Evolutionary conservation across 2,113 vertebrate species (phyloP).

Genomic region (Struthidea cinerea): DNA sequence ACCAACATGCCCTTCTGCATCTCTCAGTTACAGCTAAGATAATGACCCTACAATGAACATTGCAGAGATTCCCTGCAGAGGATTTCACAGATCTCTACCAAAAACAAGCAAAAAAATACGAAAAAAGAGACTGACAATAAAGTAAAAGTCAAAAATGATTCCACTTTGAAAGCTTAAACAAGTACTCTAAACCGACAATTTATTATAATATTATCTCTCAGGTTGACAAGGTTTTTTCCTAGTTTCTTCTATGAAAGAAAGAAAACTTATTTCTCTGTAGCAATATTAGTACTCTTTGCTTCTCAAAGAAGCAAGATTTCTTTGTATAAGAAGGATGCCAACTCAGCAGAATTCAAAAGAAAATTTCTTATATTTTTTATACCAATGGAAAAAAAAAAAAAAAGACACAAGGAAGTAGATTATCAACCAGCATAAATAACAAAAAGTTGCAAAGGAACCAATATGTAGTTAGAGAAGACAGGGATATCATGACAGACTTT

Average conservation of each 20-base stretch:
- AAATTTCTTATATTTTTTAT: not conserved
- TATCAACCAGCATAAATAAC: not conserved
- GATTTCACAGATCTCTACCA: not conserved
- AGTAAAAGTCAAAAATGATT: not conserved
- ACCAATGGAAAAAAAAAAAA: not conserved
- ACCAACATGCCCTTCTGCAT: fast-evolving
- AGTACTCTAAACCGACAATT: not conserved
- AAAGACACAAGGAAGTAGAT: not conserved
- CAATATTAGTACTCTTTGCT: not conserved
- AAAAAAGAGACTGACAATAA: not conserved
- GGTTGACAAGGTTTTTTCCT: not conserved
- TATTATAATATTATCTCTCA: not conserved
- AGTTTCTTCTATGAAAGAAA: not conserved
- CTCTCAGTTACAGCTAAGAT: not conserved
- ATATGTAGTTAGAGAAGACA: not conserved
- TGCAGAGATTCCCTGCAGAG: not conserved
- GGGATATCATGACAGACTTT: not conserved
- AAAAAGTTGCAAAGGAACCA: not conserved
- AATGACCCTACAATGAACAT: not conserved
- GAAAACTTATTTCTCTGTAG: not conserved
- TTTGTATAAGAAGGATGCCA: not conserved
- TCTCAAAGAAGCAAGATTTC: not conserved
- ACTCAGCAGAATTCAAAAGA: not conserved
- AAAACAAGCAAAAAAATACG: not conserved
- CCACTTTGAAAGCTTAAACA: not conserved